Percentiles rank a stretch among this genome's conserved stretches.
These are phyloP conservation scores for Pristiophorus japonicus DNA, from an alignment of 2,113 vertebrate species.

Conservation along the genomic window DNA sequence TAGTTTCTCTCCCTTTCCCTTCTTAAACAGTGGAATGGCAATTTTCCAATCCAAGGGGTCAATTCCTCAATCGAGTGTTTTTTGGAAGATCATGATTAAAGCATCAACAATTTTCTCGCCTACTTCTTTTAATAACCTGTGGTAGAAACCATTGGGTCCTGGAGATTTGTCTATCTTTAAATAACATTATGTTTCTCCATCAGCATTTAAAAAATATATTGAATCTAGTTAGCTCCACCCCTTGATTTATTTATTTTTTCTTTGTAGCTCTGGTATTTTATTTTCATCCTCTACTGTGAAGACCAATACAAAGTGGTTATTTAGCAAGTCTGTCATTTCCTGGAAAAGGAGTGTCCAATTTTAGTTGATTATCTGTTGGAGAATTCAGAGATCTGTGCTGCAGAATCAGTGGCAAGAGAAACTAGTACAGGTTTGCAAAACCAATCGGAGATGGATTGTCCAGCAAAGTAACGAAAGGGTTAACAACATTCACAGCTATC, in stretches of 20 bases:
- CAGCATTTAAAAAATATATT: neutral
- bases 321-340: conserved; percentile 40
- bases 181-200: neutral
- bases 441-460: no score
- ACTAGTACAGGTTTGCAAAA: conserved; percentile 46
- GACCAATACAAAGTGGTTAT: neutral
- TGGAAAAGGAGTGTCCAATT: conserved; percentile 58
- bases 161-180: neutral
- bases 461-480: conserved; percentile 69
- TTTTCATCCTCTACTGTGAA: neutral
- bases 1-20: neutral
- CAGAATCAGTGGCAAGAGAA: conserved; percentile 46
- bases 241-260: neutral
- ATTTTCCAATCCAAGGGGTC: neutral
- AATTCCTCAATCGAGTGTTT: neutral
- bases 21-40: neutral
- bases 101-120: neutral
- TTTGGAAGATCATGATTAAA: neutral
- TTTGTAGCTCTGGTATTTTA: neutral
- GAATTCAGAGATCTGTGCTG: neutral
- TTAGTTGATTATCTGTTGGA: conserved; percentile 51
- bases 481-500: conserved; percentile 69
- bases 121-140: neutral
- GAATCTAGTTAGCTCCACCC: neutral
- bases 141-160: neutral